phyloP scores from a whole-genome alignment of 2,888 invertebrate genomes.

The Spialia ferax region DNA sequence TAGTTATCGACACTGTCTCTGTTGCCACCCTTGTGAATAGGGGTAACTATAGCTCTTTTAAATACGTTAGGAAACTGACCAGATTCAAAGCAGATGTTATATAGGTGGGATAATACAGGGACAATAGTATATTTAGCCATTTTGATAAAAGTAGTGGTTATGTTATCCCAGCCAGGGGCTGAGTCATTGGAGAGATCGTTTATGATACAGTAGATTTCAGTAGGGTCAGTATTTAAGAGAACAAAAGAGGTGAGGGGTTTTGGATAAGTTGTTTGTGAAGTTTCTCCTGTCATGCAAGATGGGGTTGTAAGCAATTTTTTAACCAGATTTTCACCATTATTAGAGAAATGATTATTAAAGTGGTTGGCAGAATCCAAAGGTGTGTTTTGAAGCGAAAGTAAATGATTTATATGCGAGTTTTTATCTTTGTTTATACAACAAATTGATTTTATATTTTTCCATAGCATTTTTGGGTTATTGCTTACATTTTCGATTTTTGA shows the following conservation, averaged over 20 bases:
- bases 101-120: constrained; percentile 6
- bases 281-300: not conserved
- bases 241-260: not conserved
- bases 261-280: not conserved
- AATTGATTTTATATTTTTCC: constrained; percentile 8
- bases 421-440: not conserved
- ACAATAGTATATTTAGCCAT: not conserved
- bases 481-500: not conserved
- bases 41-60: constrained; percentile 20
- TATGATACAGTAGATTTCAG: not conserved
- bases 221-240: not conserved
- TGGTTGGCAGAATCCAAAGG: not conserved
- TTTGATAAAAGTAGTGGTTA: constrained; percentile 9
- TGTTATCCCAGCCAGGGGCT: constrained; percentile 6
- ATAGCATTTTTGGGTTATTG: not conserved
- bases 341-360: not conserved
- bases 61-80: constrained; percentile 6
- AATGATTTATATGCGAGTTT: not conserved
- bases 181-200: not conserved
- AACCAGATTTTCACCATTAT: not conserved
- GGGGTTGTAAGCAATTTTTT: not conserved
- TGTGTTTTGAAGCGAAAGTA: not conserved
- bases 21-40: constrained; percentile 36
- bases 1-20: constrained; percentile 21
- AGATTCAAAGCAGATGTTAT: constrained; percentile 1